These are phyloP conservation scores for Leptinotarsa texana DNA, from an alignment of 1,140 invertebrate genomes.

Conservation along the genomic window DNA sequence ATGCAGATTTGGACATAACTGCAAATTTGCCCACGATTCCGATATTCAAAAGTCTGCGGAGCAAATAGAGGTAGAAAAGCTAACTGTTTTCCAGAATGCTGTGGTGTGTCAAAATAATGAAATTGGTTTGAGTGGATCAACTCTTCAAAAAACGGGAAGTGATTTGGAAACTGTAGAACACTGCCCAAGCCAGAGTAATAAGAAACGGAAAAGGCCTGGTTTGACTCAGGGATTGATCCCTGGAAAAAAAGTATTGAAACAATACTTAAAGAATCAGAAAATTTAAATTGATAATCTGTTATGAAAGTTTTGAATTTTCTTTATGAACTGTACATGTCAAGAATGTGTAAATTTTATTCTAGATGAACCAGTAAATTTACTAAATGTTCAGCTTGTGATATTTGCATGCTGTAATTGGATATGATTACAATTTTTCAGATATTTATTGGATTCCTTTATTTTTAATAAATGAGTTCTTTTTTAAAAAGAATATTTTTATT, in stretches of 20 bases:
- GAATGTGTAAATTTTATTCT: too few species aligned
- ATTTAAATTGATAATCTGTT: background rate
- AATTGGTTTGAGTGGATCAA: background rate
- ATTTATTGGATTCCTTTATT: background rate
- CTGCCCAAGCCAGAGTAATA: slow-evolving; percentile 57
- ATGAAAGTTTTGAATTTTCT: too few species aligned
- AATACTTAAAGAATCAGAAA: slow-evolving; percentile 58
- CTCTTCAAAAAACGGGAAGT: slow-evolving; percentile 50
- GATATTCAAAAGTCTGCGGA: slow-evolving; percentile 69
- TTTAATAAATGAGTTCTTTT: background rate
- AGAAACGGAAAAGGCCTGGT: slow-evolving; percentile 77
- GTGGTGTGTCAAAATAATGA: slow-evolving; percentile 54
- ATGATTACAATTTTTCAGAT: background rate
- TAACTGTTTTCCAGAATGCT: slow-evolving; percentile 56
- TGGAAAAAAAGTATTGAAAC: slow-evolving; percentile 82
- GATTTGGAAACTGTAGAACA: slow-evolving; percentile 57
- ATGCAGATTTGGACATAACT: slow-evolving; percentile 89
- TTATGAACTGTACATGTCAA: too few species aligned
- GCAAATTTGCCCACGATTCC: slow-evolving; percentile 89
- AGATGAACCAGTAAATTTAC: too few species aligned
- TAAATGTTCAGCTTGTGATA: too few species aligned
- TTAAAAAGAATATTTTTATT: background rate
- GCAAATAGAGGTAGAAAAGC: slow-evolving; percentile 58
- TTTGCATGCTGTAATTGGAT: background rate
- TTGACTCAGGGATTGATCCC: slow-evolving; percentile 77